Evolutionary conservation across 2,797 vertebrate species (phyloP), one percentile per base, ranked within the genome.

Genomic region (Sciurus carolinensis): DNA sequence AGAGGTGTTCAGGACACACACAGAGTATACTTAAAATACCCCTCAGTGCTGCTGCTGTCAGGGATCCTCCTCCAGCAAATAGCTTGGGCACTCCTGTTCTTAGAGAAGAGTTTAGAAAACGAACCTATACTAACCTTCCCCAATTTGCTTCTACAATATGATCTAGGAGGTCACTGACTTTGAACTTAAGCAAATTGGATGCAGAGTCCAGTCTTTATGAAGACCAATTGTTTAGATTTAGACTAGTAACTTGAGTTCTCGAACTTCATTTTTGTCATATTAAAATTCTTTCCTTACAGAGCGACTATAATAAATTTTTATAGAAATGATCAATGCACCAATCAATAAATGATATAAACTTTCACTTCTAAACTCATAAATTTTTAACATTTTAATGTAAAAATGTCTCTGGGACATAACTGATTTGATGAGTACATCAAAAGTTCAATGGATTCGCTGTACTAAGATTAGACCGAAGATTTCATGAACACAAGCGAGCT

Each of bases 351-450:
- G 22, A 80, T 62, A 22, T 42, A 89, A 69, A 67, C 81, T 86
- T 67, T 92, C 52, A 81, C 24, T 36, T 26, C 17, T 4, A 76
- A 81, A 50, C 81, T 59, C 24, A 69, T 52, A 52, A 50, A 57
- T 73, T 89, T 66, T 73, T 17, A 85, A 67, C 5, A 59, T 44
- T 89, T 94, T 66, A 13, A 89, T 83, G 42, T 47, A 79, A 94
- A 91, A 91, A 85, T 36, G 33, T 47, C 79, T 79, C 13, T 50
- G 18, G 44, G 39, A 26, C 28, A 54, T 64, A 75, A 71, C 5
- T 62, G 59, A 42, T n/a, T 33, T 13, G 10, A 77, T 54, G 50
- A 67, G 28, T 26, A 30, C 14, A 13, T 62, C 52, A 47, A 75
- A 89, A 86, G n/a, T 5, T 86, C 62, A 28, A 24, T 17, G 57